phyloP scores from a whole-genome alignment of 2,113 vertebrate genomes.

The Sporophila hypoxantha region DNA sequence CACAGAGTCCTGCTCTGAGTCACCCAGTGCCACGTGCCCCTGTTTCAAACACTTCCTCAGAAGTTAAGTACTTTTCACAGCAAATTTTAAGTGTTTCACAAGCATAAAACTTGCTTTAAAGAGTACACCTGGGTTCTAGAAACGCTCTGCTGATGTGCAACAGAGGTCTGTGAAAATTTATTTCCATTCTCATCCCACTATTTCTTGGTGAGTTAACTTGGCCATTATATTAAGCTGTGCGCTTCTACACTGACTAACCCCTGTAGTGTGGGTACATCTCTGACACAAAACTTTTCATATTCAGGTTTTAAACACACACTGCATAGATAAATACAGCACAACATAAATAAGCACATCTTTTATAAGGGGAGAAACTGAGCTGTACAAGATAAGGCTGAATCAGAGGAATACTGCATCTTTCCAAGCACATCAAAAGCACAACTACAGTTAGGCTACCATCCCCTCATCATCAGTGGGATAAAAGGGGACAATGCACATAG shows the following conservation, averaged over 20 bases:
- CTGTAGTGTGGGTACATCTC: background rate
- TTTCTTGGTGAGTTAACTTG: background rate
- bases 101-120: background rate
- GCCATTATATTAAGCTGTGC: background rate
- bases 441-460: background rate
- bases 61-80: background rate
- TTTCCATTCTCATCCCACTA: background rate
- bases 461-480: background rate
- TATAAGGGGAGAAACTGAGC: background rate
- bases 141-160: background rate
- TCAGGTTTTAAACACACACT: background rate
- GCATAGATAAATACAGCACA: background rate
- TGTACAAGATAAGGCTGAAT: background rate
- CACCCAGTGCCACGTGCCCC: accelerated
- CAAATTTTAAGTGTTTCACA: background rate
- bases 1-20: background rate
- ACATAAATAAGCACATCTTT: background rate
- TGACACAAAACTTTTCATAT: background rate
- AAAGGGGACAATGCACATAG: accelerated
- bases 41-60: background rate
- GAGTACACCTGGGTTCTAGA: background rate
- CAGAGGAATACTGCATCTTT: background rate
- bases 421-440: background rate
- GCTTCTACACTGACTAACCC: background rate
- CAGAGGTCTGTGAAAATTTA: background rate